Evolutionary conservation across 1,140 invertebrate species (phyloP).

Genomic region (Heliconius congener): DNA sequence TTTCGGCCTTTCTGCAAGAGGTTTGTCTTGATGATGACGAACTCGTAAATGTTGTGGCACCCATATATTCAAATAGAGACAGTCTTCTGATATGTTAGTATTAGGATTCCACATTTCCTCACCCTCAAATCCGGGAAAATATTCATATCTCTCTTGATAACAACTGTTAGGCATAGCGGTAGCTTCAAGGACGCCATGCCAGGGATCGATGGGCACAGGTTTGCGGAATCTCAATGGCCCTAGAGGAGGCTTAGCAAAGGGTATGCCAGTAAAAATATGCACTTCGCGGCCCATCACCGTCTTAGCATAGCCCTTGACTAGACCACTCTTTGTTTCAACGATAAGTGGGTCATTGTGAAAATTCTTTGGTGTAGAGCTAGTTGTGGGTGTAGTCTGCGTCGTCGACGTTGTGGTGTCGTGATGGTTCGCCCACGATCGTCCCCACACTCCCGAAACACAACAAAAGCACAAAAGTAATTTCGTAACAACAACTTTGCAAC

Average conservation of each 20-base stretch:
- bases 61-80: constrained; percentile 96
- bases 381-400: constrained; percentile 79
- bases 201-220: constrained; percentile 91
- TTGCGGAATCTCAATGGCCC: constrained; percentile 93
- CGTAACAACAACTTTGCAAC: constrained; percentile 64
- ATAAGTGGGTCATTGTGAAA: constrained; percentile 87
- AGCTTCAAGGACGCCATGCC: constrained; percentile 91
- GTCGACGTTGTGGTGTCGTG: constrained; percentile 79
- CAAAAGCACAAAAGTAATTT: constrained; percentile 66
- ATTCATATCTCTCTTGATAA: constrained; percentile 92
- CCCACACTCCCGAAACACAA: constrained; percentile 53
- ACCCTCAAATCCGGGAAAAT: constrained; percentile 93
- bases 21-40: constrained; percentile 83
- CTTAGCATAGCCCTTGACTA: constrained; percentile 88
- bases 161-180: constrained; percentile 91
- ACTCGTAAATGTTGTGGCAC: constrained; percentile 89
- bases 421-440: constrained; percentile 79
- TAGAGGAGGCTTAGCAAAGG: constrained; percentile 95
- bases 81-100: constrained; percentile 95
- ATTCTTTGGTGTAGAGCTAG: constrained; percentile 79
- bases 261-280: constrained; percentile 95
- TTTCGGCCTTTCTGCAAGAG: constrained; percentile 80
- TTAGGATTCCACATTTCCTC: constrained; percentile 98
- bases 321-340: constrained; percentile 90
- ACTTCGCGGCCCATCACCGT: constrained; percentile 90